phyloP scores from a whole-genome alignment of 2,113 vertebrate species.

The Chitala chitala region DNA sequence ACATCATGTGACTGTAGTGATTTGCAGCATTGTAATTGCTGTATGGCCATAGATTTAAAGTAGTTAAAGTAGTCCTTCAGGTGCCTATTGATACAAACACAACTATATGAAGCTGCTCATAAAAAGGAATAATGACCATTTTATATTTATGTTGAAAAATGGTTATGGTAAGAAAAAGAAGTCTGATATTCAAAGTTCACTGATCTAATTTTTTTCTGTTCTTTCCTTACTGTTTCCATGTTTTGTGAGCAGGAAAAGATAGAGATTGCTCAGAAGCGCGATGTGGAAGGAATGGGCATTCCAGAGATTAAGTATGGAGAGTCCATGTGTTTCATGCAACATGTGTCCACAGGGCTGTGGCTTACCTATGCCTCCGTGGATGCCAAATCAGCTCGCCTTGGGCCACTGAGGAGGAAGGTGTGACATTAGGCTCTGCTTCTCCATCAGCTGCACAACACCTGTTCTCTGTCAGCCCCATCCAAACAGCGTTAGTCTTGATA shows the following conservation, averaged over 20 bases:
- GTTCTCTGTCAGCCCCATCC: not conserved
- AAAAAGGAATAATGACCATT: no score
- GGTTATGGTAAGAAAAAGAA: no score
- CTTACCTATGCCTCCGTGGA: constrained; percentile 83
- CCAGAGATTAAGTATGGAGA: constrained; percentile 91
- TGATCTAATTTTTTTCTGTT: not conserved
- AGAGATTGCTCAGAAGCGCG: constrained; percentile 76
- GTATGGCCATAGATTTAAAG: no score
- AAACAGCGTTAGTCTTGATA: not conserved
- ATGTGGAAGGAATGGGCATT: constrained; percentile 86
- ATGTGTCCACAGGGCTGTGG: constrained; percentile 76
- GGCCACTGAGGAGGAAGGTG: constrained; percentile 83
- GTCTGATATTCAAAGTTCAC: no score
- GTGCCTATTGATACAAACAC: no score
- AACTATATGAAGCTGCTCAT: no score
- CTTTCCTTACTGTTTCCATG: not conserved
- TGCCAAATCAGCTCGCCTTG: constrained; percentile 78
- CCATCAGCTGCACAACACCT: not conserved
- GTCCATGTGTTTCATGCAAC: constrained; percentile 87
- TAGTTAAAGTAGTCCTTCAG: no score
- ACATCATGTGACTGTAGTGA: not conserved
- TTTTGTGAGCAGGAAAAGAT: constrained; percentile 74
- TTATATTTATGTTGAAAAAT: no score
- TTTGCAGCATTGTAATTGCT: no score
- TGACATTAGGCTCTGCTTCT: not conserved